A percentile compares a stretch with the other conserved stretches of the same genome.
These are phyloP conservation scores for Drosophila mercatorum DNA, from an alignment of 2,888 invertebrate genomes.

Conservation along the genomic window DNA sequence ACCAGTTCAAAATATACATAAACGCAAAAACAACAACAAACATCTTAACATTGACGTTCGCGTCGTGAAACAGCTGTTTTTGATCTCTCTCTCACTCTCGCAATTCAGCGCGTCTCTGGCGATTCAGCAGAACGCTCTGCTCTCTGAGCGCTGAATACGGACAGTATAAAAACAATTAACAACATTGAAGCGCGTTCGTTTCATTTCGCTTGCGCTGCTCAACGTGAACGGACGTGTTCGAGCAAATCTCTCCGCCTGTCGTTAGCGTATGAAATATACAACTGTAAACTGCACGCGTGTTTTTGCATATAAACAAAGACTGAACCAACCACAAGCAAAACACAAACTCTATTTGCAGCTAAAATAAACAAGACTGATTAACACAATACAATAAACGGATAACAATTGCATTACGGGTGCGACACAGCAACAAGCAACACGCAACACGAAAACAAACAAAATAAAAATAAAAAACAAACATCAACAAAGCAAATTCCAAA, in stretches of 20 bases:
- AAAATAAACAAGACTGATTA: slow-evolving; percentile 75
- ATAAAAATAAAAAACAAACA: slow-evolving; percentile 13
- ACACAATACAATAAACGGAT: slow-evolving; percentile 52
- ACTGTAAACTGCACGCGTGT: slow-evolving; percentile 51
- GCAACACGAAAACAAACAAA: not conserved
- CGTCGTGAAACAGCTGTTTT: slow-evolving; percentile 56
- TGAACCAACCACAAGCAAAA: slow-evolving; percentile 55
- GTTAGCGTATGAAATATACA: slow-evolving; percentile 34
- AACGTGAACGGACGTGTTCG: slow-evolving; percentile 64
- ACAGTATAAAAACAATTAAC: slow-evolving; percentile 23
- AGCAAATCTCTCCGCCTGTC: slow-evolving; percentile 36
- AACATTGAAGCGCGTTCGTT: slow-evolving; percentile 32
- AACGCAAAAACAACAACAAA: slow-evolving; percentile 47
- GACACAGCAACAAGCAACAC: slow-evolving; percentile 14
- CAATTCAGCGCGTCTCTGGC: slow-evolving; percentile 29
- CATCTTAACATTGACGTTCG: slow-evolving; percentile 27
- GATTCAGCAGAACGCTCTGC: slow-evolving; percentile 43
- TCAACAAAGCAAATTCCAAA: slow-evolving; percentile 24
- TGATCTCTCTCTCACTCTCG: slow-evolving; percentile 10
- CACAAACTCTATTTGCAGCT: slow-evolving; percentile 57
- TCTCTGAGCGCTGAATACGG: slow-evolving; percentile 34
- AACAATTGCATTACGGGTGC: slow-evolving; percentile 57
- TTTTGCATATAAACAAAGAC: slow-evolving; percentile 56
- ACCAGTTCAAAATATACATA: not conserved
- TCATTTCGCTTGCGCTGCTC: slow-evolving; percentile 67